Evolutionary conservation across 2,113 vertebrate species (phyloP), one percentile per base, ranked within the genome.

Genomic region (Donacobius atricapilla): DNA sequence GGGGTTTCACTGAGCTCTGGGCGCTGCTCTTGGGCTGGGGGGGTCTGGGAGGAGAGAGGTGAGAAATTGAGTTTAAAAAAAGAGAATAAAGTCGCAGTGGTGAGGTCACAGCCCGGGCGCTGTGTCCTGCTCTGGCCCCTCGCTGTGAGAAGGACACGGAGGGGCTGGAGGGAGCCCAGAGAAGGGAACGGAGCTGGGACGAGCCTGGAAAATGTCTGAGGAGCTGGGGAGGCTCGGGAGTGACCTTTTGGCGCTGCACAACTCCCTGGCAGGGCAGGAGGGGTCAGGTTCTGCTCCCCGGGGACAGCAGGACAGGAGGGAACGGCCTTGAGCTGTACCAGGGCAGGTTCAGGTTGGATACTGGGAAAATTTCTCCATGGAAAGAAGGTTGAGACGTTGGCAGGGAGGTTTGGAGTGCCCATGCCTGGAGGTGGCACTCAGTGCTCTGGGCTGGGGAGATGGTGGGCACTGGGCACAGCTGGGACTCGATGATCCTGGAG

Each of bases 321-420:
- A 47, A 20, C 1, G 6, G n/a, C 42, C 28, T 47, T 1, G 22
- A 8, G 22, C 5, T 3, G 22, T 3, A 6, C 10, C 42, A 27
- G 78, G 40, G 6, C 25, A 7, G 50, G n/a, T 5, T 24, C 12
- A 31, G 77, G 42, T 5, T 17, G 63, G 63, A 17, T 11, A 2
- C 2, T 11, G 51, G 33, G 61, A 13, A 11, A 9, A 18, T 27
- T 72, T 14, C 57, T 31, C 3, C 11, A 1, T 45, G 81, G 69
- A 9, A 37, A 23, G 39, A 16, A 11, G 1, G 6, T 7, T 23
- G 12, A 4, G n/a, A 5, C 7, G 1, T 14, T 64, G 69, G 27
- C 9, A 71, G 22, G 37, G 57, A 15, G 60, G 33, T 24, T 37
- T 80, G 61, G 60, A 33, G 47, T 37, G 1, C 10, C 39, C 68